Conservation (phyloP, 2,797 vertebrate species). For the Nasua narica region DNA sequence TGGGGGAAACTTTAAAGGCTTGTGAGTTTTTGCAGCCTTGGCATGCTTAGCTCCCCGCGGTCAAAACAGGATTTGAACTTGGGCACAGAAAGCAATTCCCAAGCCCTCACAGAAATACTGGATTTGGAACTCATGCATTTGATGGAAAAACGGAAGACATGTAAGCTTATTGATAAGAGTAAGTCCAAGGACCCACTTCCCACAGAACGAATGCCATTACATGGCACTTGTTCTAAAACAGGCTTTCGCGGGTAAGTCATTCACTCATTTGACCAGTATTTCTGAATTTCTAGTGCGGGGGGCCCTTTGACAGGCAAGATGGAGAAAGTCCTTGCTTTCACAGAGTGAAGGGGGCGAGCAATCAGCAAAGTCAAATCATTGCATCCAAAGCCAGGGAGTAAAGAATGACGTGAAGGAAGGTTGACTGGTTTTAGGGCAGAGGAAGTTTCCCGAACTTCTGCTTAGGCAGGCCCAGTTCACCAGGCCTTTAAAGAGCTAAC, state of each 20-base stretch:
- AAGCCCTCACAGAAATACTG: rapidly evolving
- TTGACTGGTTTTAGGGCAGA: rapidly evolving
- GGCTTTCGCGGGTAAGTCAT: too few relatives aligned
- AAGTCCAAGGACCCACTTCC: neutral
- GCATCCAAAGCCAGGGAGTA: rapidly evolving
- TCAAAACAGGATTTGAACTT: neutral
- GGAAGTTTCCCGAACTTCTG: rapidly evolving
- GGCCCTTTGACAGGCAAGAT: neutral
- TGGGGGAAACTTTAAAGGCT: rapidly evolving
- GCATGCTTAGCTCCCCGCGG: rapidly evolving
- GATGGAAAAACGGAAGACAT: too few relatives aligned
- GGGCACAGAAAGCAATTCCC: rapidly evolving
- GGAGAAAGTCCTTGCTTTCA: neutral
- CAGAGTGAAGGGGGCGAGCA: neutral
- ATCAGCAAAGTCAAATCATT: neutral
- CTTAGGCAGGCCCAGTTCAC: rapidly evolving
- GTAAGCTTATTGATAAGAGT: rapidly evolving
- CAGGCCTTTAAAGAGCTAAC: too few relatives aligned
- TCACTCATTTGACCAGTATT: neutral
- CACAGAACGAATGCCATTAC: rapidly evolving
- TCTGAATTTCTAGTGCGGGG: neutral
- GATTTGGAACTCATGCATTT: too few relatives aligned
- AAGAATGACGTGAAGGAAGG: neutral
- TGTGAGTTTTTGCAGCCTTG: neutral
- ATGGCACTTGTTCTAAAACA: rapidly evolving